Conservation (phyloP, 2,113 vertebrate species). For the Ailuropoda melanoleuca region DNA sequence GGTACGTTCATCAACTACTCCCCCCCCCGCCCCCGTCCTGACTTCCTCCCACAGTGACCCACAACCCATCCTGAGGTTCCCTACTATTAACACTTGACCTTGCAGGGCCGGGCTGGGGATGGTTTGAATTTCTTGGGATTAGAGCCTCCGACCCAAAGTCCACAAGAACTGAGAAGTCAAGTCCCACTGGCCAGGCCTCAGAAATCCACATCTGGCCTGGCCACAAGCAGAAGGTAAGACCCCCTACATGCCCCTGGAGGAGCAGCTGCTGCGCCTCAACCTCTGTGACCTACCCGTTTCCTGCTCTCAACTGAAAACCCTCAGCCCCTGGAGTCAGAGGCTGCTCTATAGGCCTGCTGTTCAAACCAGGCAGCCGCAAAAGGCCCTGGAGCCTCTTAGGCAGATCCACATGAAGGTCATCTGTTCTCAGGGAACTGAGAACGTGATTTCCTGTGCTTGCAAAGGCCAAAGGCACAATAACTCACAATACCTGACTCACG, state of each 20-base stretch:
- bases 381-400: background rate
- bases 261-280: background rate
- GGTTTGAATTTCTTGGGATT: background rate
- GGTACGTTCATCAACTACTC: background rate
- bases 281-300: background rate
- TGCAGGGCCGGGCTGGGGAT: background rate
- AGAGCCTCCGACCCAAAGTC: background rate
- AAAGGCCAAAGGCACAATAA: background rate
- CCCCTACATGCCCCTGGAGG: background rate
- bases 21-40: rapidly evolving
- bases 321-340: rapidly evolving
- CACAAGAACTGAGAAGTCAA: background rate
- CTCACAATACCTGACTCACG: rapidly evolving
- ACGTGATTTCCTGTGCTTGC: background rate
- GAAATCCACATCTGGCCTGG: background rate
- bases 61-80: background rate
- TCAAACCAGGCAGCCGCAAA: background rate
- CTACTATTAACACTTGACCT: background rate
- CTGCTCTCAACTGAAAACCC: background rate
- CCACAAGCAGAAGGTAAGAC: background rate
- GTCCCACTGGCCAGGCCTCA: background rate
- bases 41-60: background rate
- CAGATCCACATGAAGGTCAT: background rate
- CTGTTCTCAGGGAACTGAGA: background rate
- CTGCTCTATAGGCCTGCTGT: background rate